Base-by-base conservation (phyloP, 2,888 invertebrate species). In the Cephonodes hylas region DNA sequence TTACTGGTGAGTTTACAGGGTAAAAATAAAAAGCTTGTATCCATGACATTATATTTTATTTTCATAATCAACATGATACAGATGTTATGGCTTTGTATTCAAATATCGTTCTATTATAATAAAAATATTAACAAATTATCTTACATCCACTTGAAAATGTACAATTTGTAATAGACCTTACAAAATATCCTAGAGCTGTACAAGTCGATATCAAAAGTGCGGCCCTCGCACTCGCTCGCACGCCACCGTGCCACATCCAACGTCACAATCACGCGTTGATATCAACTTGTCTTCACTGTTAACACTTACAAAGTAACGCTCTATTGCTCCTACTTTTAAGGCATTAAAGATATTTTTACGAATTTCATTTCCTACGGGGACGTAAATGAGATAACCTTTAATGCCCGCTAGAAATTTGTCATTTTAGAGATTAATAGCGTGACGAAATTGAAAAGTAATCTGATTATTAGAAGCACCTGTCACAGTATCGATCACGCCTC, bases 101-200 rank as follows among this genome's bases (percentile, higher is more conserved):
- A 91, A 91, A 91, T 89, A 85, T 86, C 81, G 79, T 86, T 89
- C 85, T 90, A 89, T 88, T 84, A 87, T 89, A 89, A 88, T 91
- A 91, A 91, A 91, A 91, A 90, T 91, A 91, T 91, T 90, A 91
- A 92, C 91, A 91, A 91, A 89, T 89, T 91, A 92, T 91, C 88
- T 91, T 91, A 92, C 90, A 91, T 88, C 81, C 90, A 89, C 87
- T 89, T 89, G 88, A 91, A 89, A 92, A 91, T 91, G 89, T 91
- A 91, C 91, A 88, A 84, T 89, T 87, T 85, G 84, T 86, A 84
- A 88, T 91, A 89, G 83, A 85, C 81, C 89, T 90, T 91, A 91
- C 80, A 89, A 87, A 88, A 88, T 89, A 91, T 81, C 74, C 79
- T 84, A 86, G 77, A 84, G 77, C 79, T 74, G 68, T 71, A 75